phyloP scores from a whole-genome alignment of 2,888 invertebrate genomes.

The Pandemis cinnamomeana region DNA sequence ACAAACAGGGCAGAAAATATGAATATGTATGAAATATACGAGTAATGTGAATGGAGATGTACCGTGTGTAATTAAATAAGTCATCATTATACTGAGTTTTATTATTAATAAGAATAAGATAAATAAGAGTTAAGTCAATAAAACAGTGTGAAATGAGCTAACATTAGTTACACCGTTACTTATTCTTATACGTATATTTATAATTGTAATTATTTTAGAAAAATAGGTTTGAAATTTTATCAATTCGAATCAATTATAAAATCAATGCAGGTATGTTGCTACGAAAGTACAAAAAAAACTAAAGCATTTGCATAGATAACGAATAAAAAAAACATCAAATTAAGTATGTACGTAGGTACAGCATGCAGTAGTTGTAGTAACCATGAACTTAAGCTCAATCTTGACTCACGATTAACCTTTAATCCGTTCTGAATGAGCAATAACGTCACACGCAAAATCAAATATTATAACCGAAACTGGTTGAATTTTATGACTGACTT shows the following conservation, averaged over 20 bases:
- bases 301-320: neutral
- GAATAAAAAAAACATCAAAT: neutral
- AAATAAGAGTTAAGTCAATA: neutral
- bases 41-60: constrained; percentile 10
- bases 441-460: constrained; percentile 14
- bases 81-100: neutral
- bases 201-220: too few relatives aligned
- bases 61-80: constrained; percentile 15
- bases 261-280: too few relatives aligned
- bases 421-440: constrained; percentile 18
- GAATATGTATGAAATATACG: constrained; percentile 27
- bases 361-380: neutral
- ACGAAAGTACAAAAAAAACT: too few relatives aligned
- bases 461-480: constrained; percentile 6
- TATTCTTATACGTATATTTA: too few relatives aligned
- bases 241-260: too few relatives aligned
- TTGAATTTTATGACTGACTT: constrained; percentile 14
- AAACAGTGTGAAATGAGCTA: neutral
- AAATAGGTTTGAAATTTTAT: too few relatives aligned
- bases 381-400: constrained; percentile 17
- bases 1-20: constrained; percentile 25
- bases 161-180: neutral
- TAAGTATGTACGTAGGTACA: neutral
- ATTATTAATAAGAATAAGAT: neutral
- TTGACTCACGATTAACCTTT: constrained; percentile 19